Evolutionary conservation across 2,888 invertebrate genomes (phyloP).

Genomic region (Cerceris rybyensis): DNA sequence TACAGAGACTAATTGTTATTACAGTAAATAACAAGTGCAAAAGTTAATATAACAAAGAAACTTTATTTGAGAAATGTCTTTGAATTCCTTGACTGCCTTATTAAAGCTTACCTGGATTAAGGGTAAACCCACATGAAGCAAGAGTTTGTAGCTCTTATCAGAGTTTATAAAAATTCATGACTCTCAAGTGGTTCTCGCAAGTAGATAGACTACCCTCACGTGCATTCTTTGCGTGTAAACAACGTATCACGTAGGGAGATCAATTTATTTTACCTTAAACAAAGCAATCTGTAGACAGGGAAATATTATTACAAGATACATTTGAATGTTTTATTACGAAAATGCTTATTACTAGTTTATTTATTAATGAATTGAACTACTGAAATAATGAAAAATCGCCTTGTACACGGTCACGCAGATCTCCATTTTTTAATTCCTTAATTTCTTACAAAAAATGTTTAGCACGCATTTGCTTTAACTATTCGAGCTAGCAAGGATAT

Average conservation of each 20-base stretch:
- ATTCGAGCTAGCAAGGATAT: too few relatives aligned
- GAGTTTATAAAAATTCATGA: slow-evolving; percentile 51
- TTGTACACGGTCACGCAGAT: too few relatives aligned
- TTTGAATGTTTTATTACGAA: not conserved
- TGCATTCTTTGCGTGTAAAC: not conserved
- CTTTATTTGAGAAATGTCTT: slow-evolving; percentile 17
- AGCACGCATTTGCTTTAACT: too few relatives aligned
- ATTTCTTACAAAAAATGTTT: too few relatives aligned
- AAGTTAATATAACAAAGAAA: not conserved
- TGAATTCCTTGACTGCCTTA: slow-evolving; percentile 46
- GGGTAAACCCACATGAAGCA: slow-evolving; percentile 11
- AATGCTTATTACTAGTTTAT: too few relatives aligned
- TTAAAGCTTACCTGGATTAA: slow-evolving; percentile 43
- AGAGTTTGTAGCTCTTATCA: slow-evolving; percentile 36
- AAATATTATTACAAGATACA: not conserved
- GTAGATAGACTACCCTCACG: slow-evolving; percentile 19
- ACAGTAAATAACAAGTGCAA: too few relatives aligned
- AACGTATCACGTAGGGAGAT: not conserved
- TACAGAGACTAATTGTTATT: too few relatives aligned
- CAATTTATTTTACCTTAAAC: slow-evolving; percentile 2
- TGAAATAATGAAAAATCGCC: too few relatives aligned
- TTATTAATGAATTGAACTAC: too few relatives aligned
- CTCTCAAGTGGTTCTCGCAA: slow-evolving; percentile 41
- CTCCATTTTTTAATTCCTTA: too few relatives aligned
- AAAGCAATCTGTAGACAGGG: not conserved